Evolutionary conservation across 2,888 invertebrate genomes (phyloP).

Genomic region (Tenthredo amoena): DNA sequence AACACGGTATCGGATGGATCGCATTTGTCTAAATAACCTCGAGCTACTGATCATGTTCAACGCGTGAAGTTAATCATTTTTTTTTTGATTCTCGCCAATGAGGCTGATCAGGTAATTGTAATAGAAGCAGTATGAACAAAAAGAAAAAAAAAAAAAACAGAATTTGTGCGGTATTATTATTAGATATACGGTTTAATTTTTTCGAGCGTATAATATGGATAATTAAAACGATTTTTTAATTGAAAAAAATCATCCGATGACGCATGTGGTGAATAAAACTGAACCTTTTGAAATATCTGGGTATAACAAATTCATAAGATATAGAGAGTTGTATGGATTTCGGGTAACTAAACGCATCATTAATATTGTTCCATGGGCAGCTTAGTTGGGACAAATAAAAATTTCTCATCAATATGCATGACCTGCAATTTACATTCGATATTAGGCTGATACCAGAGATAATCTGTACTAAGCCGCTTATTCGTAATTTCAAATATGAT

Average conservation of each 20-base stretch:
- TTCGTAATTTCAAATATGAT: background rate
- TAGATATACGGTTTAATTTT: background rate
- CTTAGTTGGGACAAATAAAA: background rate
- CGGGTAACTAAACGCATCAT: background rate
- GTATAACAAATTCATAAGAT: background rate
- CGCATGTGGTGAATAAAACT: background rate
- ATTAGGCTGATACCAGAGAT: background rate
- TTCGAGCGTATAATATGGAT: background rate
- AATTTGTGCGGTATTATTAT: background rate
- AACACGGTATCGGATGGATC: background rate
- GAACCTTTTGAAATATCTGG: background rate
- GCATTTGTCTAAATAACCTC: background rate
- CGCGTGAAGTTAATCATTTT: background rate
- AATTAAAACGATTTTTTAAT: background rate
- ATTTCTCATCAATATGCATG: background rate
- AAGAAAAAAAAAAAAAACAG: background rate
- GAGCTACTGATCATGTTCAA: background rate
- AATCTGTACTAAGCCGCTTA: background rate
- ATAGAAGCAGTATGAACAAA: background rate
- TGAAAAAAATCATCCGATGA: background rate
- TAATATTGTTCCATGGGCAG: background rate
- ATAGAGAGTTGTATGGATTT: background rate
- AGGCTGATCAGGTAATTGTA: background rate
- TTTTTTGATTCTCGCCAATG: background rate
- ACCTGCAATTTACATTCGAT: background rate